Evolutionary conservation across 2,888 invertebrate genomes (phyloP).

Genomic region (Platycheirus albimanus): DNA sequence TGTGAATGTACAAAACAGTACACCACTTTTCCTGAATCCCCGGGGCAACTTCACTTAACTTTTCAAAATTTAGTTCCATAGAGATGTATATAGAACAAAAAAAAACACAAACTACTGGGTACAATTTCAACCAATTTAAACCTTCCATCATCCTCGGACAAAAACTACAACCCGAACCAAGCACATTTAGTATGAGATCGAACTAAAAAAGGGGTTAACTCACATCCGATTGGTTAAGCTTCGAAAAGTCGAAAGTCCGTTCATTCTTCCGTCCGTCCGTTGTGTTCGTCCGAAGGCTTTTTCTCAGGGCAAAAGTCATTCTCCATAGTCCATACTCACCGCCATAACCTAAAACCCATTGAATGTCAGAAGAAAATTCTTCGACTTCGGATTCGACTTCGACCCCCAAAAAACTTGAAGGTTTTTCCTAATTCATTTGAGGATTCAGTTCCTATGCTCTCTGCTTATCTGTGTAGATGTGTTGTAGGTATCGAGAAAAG

Average conservation of each 20-base stretch:
- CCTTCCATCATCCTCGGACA: slow-evolving; percentile 31
- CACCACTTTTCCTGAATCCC: slow-evolving; percentile 21
- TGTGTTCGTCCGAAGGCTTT: slow-evolving; percentile 42
- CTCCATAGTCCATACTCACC: background rate
- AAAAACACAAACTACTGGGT: slow-evolving; percentile 20
- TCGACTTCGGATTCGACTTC: slow-evolving; percentile 15
- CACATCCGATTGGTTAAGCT: slow-evolving; percentile 50
- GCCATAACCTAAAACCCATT: background rate
- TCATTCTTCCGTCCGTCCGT: slow-evolving; percentile 28
- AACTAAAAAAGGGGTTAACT: slow-evolving; percentile 37
- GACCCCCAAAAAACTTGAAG: slow-evolving; percentile 31
- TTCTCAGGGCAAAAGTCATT: slow-evolving; percentile 40
- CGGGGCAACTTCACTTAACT: slow-evolving; percentile 45
- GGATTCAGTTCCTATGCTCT: slow-evolving; percentile 22
- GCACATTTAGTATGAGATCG: too few relatives aligned
- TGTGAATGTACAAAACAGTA: too few relatives aligned
- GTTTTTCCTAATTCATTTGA: slow-evolving; percentile 51
- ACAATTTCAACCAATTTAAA: slow-evolving; percentile 45
- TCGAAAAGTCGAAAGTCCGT: too few relatives aligned
- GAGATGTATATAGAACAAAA: slow-evolving; percentile 6
- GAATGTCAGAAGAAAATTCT: slow-evolving; percentile 21
- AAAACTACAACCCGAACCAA: slow-evolving; percentile 20
- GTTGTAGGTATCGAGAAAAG: too few relatives aligned
- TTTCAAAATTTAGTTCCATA: slow-evolving; percentile 52
- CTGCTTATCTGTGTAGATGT: too few relatives aligned